phyloP scores from a whole-genome alignment of 2,113 vertebrate genomes.

The Lucifuga dentata region DNA sequence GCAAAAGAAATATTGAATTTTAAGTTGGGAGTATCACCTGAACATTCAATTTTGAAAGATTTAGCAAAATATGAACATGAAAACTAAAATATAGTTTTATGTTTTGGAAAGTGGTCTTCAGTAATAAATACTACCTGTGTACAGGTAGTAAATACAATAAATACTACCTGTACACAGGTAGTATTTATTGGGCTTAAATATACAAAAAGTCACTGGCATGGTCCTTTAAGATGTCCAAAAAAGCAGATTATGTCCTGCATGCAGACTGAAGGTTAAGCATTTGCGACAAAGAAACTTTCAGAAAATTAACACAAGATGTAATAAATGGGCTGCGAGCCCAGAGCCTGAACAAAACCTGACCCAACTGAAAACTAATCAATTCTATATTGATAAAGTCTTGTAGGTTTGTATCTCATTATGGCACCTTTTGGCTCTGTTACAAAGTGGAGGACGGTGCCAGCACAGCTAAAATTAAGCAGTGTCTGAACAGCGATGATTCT shows the following conservation, averaged over 20 bases:
- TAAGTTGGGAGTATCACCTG: too few species aligned
- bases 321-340: conserved; percentile 60
- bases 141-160: too few species aligned
- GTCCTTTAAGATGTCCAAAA: background rate
- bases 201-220: too few species aligned
- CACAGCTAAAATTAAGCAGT: conserved; percentile 64
- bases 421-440: conserved; percentile 60
- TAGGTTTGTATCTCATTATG: conserved; percentile 69
- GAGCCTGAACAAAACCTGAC: conserved; percentile 63
- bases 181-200: too few species aligned
- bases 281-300: conserved; percentile 28
- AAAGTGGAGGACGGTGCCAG: conserved; percentile 56
- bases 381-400: conserved; percentile 76
- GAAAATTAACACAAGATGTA: conserved; percentile 46
- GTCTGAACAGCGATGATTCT: conserved; percentile 62
- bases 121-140: too few species aligned
- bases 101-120: too few species aligned
- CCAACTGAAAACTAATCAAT: conserved; percentile 71
- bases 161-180: too few species aligned
- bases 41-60: too few species aligned
- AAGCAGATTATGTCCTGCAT: background rate
- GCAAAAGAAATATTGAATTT: too few species aligned
- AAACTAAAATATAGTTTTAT: too few species aligned
- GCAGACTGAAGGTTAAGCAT: background rate
- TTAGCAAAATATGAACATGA: too few species aligned